These are phyloP conservation scores for Bujurquina vittata DNA, from an alignment of 2,113 vertebrate species.

Conservation along the genomic window DNA sequence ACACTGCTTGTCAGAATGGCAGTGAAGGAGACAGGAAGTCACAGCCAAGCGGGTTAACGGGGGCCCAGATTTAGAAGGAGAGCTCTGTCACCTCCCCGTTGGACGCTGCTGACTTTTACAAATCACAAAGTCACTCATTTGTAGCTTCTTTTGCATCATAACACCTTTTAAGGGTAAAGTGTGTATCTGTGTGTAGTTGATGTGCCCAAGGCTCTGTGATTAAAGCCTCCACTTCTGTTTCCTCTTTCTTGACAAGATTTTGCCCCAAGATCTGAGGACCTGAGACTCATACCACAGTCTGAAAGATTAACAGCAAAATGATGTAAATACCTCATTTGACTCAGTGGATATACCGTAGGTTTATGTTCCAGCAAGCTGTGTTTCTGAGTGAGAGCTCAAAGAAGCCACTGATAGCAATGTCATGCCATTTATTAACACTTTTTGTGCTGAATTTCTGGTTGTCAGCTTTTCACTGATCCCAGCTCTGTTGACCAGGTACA, in stretches of 20 bases:
- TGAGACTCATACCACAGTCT: conserved; percentile 15
- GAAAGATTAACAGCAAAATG: conserved; percentile 13
- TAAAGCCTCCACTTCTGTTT: conserved; percentile 13
- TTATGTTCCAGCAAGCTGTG: not conserved
- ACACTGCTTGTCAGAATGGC: not conserved
- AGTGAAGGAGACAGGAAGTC: conserved; percentile 23
- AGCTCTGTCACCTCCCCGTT: conserved; percentile 42
- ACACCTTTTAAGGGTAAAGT: conserved; percentile 27
- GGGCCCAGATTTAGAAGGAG: conserved; percentile 12
- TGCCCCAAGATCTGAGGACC: conserved; percentile 28
- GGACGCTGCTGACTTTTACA: conserved; percentile 42
- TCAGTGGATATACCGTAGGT: not conserved
- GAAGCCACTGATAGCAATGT: not conserved
- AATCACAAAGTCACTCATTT: conserved; percentile 29
- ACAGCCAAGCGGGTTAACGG: conserved; percentile 31
- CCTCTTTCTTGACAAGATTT: conserved; percentile 33
- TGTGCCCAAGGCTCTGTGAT: conserved; percentile 36
- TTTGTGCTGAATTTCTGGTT: not conserved
- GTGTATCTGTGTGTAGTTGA: not conserved
- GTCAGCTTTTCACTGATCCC: not conserved
- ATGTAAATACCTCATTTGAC: conserved; percentile 3
- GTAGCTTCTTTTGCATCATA: conserved; percentile 5
- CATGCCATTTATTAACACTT: not conserved
- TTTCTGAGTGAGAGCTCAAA: not conserved
- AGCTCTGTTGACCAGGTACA: not conserved